phyloP scores from a whole-genome alignment of 2,113 vertebrate species.

The Sapayoa aenigma region DNA sequence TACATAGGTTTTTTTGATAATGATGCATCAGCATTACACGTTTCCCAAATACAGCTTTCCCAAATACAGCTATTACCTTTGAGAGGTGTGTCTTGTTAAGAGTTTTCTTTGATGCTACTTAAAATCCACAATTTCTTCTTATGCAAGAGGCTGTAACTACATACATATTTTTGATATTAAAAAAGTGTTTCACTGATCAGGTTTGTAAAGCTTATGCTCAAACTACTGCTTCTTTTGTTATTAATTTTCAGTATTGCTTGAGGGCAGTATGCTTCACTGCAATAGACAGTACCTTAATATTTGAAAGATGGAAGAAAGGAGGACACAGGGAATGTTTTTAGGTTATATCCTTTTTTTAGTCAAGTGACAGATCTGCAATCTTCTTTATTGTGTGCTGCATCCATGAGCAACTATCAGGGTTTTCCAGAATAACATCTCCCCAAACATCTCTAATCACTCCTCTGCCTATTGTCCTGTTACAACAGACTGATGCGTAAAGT shows the following conservation, averaged over 20 bases:
- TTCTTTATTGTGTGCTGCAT: not conserved
- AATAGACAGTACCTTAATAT: not conserved
- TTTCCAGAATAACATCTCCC: not conserved
- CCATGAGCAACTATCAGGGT: not conserved
- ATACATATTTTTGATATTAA: not conserved
- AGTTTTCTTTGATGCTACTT: not conserved
- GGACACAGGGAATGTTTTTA: not conserved
- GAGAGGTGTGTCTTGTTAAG: not conserved
- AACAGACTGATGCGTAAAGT: not conserved
- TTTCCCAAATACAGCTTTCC: not conserved
- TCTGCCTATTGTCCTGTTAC: not conserved
- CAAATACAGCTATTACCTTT: not conserved
- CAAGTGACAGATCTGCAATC: not conserved
- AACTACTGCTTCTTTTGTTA: not conserved
- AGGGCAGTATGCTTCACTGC: not conserved
- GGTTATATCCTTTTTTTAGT: not conserved
- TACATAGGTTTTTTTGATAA: not conserved
- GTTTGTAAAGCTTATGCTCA: not conserved
- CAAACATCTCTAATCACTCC: not conserved
- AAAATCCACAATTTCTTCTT: not conserved
- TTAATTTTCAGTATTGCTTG: not conserved
- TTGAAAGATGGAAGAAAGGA: not conserved
- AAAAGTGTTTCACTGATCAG: not conserved
- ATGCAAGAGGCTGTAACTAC: not conserved
- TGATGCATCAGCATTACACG: not conserved